Evolutionary conservation across 2,113 vertebrate species (phyloP), one percentile per base, ranked within the genome.

Genomic region (Paramormyrops kingsleyae): DNA sequence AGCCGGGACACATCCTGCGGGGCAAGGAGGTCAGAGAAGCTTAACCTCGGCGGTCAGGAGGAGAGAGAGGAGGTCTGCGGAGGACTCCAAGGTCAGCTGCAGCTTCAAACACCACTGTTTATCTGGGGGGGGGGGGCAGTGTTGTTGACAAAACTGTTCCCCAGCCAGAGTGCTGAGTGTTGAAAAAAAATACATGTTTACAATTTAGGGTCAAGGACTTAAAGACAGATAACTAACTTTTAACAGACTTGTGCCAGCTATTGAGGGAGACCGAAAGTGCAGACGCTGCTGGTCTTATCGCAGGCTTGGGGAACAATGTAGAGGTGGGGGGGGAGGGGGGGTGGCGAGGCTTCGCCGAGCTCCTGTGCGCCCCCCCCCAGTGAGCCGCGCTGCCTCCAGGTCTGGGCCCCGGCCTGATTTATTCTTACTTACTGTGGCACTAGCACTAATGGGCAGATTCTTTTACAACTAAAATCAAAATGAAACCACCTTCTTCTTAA

Each of bases 161-260:
- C 47, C 95, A 96, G 97, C 97, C 96, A 97, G 93, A 88, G 95
- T 97, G 97, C 97, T 97, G 97, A 96, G 95, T 94, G 93, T 91
- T 93, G 94, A 94, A 94, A 94, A 94, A 94, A 95, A 95, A 96
- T 95, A 97, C 97, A 93, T 98, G 97, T 98, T 98, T 98, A 98
- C 97, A 98, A 96, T 94, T 93, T 90, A 95, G 95, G 98, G 98
- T 99, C 98, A 99, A 98, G 98, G 97, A 97, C 97, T 97, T 96
- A 94, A 93, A 96, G 96, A 97, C 96, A 98, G 98, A 99, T 97
- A 97, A 97, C 96, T 97, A 97, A 80, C 74, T 80, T 80, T 80
- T 97, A 97, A 97, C 97, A 96, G 97, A 94, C 95, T 96, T 95
- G 93, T 95, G 94, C 94, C 95, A 95, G 95, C 95, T 95, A 95